Conservation (phyloP, 2,797 vertebrate genomes). For the Garrulus glandarius region DNA sequence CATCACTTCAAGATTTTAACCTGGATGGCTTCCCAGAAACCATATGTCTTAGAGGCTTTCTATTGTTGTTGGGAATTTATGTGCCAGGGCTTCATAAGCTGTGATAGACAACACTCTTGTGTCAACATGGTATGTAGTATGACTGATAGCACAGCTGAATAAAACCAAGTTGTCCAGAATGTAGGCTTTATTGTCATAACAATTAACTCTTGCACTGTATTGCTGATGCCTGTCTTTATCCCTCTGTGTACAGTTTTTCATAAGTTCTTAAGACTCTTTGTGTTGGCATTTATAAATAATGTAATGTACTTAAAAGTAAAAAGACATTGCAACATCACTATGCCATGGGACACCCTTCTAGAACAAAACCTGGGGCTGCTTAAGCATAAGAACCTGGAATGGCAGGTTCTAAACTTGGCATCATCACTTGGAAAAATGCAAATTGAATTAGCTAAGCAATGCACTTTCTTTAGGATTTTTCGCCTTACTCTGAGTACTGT, state of each 20-base stretch:
- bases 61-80: neutral
- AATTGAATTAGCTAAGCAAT: neutral
- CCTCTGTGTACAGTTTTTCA: neutral
- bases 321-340: neutral
- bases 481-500: neutral
- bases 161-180: neutral
- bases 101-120: neutral
- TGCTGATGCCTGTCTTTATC: neutral
- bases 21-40: constrained; percentile 47
- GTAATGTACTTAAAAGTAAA: neutral
- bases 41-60: constrained; percentile 23
- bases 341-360: neutral
- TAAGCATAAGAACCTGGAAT: neutral
- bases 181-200: neutral
- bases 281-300: neutral
- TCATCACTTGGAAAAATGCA: neutral
- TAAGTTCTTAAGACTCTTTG: neutral
- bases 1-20: constrained; percentile 40
- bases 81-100: neutral
- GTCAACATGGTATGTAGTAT: neutral
- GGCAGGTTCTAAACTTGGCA: neutral
- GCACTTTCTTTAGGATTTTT: neutral
- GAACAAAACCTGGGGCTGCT: neutral
- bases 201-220: neutral
- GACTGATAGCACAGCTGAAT: neutral